Percentiles rank a stretch among this genome's conserved stretches.
Conservation (phyloP, 2,888 invertebrate genomes). For the Hermaeophaga mercurialis region DNA sequence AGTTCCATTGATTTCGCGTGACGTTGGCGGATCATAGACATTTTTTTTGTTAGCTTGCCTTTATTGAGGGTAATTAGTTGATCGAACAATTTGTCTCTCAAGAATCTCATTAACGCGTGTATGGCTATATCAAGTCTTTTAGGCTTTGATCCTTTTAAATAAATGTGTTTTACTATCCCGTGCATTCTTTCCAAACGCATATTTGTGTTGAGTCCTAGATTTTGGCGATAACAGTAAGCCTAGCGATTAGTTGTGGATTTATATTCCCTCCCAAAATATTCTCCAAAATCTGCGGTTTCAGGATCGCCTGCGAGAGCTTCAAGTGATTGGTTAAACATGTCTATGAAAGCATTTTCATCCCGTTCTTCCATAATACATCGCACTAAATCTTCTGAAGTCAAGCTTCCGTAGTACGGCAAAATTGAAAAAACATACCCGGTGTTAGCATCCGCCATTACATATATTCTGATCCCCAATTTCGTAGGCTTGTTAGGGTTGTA, state of each 20-base stretch:
- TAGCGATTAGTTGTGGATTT: background rate
- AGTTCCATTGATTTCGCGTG: no score
- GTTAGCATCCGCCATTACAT: no score
- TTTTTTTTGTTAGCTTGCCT: no score
- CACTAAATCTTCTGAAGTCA: no score
- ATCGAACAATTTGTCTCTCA: conserved; percentile 18
- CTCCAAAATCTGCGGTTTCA: conserved; percentile 11
- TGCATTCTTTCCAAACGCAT: conserved; percentile 7
- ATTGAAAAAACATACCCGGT: no score
- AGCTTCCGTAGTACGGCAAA: no score
- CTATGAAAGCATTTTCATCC: background rate
- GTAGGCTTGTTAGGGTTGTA: no score
- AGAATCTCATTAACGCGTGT: conserved; percentile 14
- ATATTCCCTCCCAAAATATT: conserved; percentile 15
- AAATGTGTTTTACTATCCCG: conserved; percentile 21
- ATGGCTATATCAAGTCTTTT: no score
- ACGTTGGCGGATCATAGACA: no score
- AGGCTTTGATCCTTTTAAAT: no score
- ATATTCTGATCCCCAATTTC: no score
- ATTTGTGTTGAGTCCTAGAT: conserved; percentile 3
- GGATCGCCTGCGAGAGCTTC: conserved; percentile 4
- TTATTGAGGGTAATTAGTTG: conserved; percentile 1
- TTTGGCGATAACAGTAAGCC: conserved; percentile 9
- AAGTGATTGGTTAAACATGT: no score
- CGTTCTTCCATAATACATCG: background rate